Conservation (phyloP, 2,888 invertebrate genomes). For the Microplitis deprimator region DNA sequence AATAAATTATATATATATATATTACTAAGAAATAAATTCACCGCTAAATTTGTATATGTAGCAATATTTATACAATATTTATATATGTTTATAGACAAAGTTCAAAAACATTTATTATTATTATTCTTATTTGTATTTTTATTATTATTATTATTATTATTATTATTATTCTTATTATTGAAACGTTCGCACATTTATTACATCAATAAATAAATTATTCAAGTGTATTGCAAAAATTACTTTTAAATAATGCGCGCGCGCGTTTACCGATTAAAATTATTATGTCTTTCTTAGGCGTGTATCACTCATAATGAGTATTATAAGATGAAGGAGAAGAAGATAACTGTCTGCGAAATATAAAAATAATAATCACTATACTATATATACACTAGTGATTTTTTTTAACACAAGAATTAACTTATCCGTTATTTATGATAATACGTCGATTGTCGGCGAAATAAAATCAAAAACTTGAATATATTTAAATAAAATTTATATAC, state of each 20-base stretch:
- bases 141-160: neutral
- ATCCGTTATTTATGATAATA: neutral
- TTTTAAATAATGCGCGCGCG: neutral
- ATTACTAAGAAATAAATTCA: neutral
- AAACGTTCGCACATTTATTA: neutral
- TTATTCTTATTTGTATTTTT: neutral
- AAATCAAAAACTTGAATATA: neutral
- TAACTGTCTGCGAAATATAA: neutral
- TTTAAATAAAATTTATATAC: too few relatives aligned
- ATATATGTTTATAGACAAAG: neutral
- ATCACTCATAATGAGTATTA: neutral
- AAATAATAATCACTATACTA: neutral
- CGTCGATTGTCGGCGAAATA: neutral
- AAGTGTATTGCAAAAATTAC: neutral
- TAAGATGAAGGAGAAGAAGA: neutral
- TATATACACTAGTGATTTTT: neutral
- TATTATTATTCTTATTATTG: too few relatives aligned
- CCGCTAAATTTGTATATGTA: neutral
- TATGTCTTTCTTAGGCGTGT: neutral
- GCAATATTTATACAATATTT: neutral
- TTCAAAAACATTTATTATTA: neutral
- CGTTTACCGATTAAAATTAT: neutral
- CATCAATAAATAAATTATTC: neutral
- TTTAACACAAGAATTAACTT: neutral
- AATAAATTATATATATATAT: neutral